Percentiles rank a stretch among this genome's conserved stretches.
These are phyloP conservation scores for Dryobotodes eremita DNA, from an alignment of 2,888 invertebrate species.

Conservation along the genomic window DNA sequence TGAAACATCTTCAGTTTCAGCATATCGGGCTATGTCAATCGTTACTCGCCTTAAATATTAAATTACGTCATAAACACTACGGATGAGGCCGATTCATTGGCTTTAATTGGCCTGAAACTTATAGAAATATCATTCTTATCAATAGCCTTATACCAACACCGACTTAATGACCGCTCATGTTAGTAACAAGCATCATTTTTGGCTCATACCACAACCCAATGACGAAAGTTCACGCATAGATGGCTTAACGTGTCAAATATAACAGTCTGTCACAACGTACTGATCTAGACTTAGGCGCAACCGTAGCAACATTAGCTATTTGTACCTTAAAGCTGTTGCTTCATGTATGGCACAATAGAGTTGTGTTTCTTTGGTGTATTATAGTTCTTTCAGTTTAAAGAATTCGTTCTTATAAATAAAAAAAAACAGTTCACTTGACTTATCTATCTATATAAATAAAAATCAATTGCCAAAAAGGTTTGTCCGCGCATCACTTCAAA, in stretches of 20 bases:
- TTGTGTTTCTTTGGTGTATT: constrained; percentile 2
- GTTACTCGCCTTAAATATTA: too few relatives aligned
- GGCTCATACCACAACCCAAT: constrained; percentile 39
- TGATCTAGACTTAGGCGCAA: constrained; percentile 51
- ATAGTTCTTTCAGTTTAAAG: neutral
- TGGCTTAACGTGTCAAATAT: constrained; percentile 80
- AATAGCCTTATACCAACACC: neutral
- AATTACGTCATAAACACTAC: too few relatives aligned
- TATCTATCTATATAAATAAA: too few relatives aligned
- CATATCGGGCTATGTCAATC: neutral
- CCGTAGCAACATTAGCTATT: constrained; percentile 28
- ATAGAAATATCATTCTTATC: neutral
- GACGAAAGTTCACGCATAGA: constrained; percentile 79
- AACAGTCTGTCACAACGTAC: constrained; percentile 62
- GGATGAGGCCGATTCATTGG: too few relatives aligned
- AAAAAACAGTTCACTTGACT: too few relatives aligned
- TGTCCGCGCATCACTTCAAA: too few relatives aligned
- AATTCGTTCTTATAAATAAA: too few relatives aligned
- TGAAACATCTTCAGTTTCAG: neutral
- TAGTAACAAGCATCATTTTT: constrained; percentile 2
- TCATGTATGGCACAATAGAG: constrained; percentile 23
- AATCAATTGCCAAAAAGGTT: too few relatives aligned
- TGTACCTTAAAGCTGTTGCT: constrained; percentile 30
- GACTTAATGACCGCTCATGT: neutral
- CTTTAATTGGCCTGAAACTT: neutral